Evolutionary conservation across 2,113 vertebrate species (phyloP), one percentile per base, ranked within the genome.

Genomic region (Sula dactylatra): DNA sequence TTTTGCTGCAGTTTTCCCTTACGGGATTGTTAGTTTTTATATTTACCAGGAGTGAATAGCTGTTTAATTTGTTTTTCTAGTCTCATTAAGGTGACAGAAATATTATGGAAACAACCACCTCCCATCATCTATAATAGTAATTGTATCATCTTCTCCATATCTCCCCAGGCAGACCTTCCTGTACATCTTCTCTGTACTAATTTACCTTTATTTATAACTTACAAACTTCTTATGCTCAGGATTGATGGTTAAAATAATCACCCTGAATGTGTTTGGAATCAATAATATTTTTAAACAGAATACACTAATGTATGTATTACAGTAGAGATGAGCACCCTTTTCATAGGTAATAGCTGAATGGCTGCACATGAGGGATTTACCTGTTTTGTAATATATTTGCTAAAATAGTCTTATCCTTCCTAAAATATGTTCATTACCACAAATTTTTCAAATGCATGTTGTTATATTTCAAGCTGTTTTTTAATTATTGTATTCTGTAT

Each of bases 181-280:
- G 88, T 44, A 87, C 65, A 81, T 49, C 64, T 56, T 62, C 58
- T 50, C 72, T 70, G 34, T 62, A 61, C 17, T 92, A 87, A 89
- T 82, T 84, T 92, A 64, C 83, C 21, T 89, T 72, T 90, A 81
- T 85, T 87, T 93, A 84, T 70, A 87, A 91, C 26, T 56, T 89
- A 61, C 7, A 70, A 82, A 56, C 40, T 50, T 64, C 54, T 83
- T 16, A 20, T 61, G 50, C 44, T 77, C 47, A 55, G 49, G 36
- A 56, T 40, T 66, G 52, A 55, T 5, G 4, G 69, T 91, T 90
- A 81, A 91, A 93, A 93, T 78, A 87, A 92, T 66, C n/a, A 80
- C 22, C 19, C 40, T 47, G 59, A 86, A 72, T 59, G 31, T 36
- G 58, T 86, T 8, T n/a, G 42, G 64, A 89, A 84, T 90, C 40